A percentile compares a stretch with the other conserved stretches of the same genome.
These are phyloP conservation scores for Chrysocyon brachyurus DNA, from an alignment of 2,797 vertebrate species.

Conservation along the genomic window DNA sequence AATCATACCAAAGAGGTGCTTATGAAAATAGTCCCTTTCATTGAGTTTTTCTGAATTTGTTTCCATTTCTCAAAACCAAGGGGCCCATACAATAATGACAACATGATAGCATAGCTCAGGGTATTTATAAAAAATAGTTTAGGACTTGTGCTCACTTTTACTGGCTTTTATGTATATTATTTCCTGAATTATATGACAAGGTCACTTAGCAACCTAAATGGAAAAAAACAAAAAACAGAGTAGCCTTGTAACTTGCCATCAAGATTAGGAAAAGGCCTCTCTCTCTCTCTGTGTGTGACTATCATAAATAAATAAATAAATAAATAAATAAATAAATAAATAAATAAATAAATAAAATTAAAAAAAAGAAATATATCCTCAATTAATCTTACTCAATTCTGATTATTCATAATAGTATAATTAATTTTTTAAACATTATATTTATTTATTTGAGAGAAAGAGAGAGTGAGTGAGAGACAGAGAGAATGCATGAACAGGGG, in stretches of 20 bases:
- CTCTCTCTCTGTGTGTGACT: no score
- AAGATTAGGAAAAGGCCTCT: background rate
- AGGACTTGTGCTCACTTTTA: background rate
- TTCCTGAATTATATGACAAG: background rate
- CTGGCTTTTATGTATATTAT: background rate
- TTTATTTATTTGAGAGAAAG: background rate
- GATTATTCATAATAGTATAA: background rate
- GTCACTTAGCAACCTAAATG: background rate
- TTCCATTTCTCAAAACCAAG: background rate
- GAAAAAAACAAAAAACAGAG: background rate
- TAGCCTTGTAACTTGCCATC: background rate
- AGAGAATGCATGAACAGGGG: background rate
- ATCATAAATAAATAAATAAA: no score
- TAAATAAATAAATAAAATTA: no score
- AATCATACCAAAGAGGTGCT: background rate
- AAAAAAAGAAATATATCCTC: background rate
- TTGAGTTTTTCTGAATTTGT: background rate
- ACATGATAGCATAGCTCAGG: background rate
- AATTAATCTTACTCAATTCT: slow-evolving; percentile 18
- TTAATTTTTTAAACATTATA: background rate
- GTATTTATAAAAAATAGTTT: background rate
- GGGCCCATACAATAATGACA: background rate
- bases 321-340: no score
- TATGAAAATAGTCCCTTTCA: background rate
- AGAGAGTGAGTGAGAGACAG: background rate